Conservation (phyloP, 53 echinoderm and acorn worm species). For the Apostichopus leukothele region DNA sequence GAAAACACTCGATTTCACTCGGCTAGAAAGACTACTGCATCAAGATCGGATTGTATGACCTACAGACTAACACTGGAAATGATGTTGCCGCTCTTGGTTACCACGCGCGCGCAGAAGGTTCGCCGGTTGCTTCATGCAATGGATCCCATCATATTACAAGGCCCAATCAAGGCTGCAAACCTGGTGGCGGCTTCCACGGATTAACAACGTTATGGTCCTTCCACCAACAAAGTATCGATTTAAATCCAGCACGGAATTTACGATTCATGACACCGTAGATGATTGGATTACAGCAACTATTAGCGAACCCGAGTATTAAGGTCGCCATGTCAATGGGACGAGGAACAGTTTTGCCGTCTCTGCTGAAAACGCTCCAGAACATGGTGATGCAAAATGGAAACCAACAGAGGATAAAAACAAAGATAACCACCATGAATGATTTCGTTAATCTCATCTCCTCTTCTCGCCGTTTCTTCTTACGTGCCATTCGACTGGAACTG, state of each 20-base stretch:
- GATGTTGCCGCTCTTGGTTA: too few relatives aligned
- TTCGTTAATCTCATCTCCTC: constrained; percentile 91
- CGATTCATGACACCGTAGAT: constrained; percentile 97
- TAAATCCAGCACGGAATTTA: constrained; percentile 83
- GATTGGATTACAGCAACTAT: constrained; percentile 97
- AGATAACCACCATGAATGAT: constrained; percentile 90
- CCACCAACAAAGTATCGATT: constrained; percentile 64
- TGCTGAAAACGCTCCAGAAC: constrained; percentile 89
- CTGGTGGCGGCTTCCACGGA: constrained; percentile 35
- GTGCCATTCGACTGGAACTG: constrained; percentile 53
- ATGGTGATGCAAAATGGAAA: constrained; percentile 95
- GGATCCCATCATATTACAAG: too few relatives aligned
- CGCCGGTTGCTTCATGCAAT: too few relatives aligned
- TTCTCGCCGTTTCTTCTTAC: constrained; percentile 69
- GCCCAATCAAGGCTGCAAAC: too few relatives aligned
- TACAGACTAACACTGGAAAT: too few relatives aligned
- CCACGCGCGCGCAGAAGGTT: too few relatives aligned
- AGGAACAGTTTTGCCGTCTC: constrained; percentile 54
- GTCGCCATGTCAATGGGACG: constrained; percentile 79
- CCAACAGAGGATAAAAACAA: constrained; percentile 88
- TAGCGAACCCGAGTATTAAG: constrained; percentile 81
- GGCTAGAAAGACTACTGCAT: too few relatives aligned
- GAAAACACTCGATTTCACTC: too few relatives aligned
- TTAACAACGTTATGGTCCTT: constrained; percentile 42
- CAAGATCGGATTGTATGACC: too few relatives aligned